Base-by-base conservation (phyloP, 1,140 invertebrate species). In the Atta cephalotes region DNA sequence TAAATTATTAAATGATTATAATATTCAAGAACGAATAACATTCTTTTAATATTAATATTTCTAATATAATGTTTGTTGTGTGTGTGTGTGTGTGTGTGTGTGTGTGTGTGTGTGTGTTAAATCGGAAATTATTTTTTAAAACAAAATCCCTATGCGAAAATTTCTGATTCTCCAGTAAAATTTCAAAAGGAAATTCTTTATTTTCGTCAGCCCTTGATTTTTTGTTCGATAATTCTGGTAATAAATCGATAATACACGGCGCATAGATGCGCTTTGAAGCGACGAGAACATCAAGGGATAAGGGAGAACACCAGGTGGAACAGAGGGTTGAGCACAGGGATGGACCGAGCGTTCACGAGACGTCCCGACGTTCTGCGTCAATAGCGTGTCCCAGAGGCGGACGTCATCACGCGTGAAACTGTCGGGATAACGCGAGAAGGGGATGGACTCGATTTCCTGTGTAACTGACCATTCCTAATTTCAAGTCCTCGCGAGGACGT, bases 391-490 rank as follows among this genome's bases (percentile, higher is more conserved):
- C 84, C 87, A 68, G 78, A 71, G 82, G 62, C 70, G 74, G 60
- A 88, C 66, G 81, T 80, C 70, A 81, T 84, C 88, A 87, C 90
- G 87, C 77, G 91, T 78, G 81, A 79, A 58, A 39, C 45, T 21
- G n/a, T 4, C 25, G 70, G 72, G 74, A 56, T 79, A 62, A 70
- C 31, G 49, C 45, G 49, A 82, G 77, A 81, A 81, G 25, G 49
- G 49, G 51, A 60, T 31, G 77, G 51, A 56, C 74, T 86, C 85
- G 62, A 90, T 87, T 82, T 85, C 85, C 39, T 72, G 56, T 80
- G 90, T 92, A 92, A 92, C 92, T 93, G 92, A 93, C 92, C 92
- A 92, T 92, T 90, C 92, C 90, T 92, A 93, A 93, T 93, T 89
- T 87, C 58, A 90, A 87, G 53, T 88, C 62, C 62, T 66, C 62